A percentile compares a stretch with the other conserved stretches of the same genome.
phyloP scores from a whole-genome alignment of 2,888 invertebrate genomes.

The Meta bourneti region DNA sequence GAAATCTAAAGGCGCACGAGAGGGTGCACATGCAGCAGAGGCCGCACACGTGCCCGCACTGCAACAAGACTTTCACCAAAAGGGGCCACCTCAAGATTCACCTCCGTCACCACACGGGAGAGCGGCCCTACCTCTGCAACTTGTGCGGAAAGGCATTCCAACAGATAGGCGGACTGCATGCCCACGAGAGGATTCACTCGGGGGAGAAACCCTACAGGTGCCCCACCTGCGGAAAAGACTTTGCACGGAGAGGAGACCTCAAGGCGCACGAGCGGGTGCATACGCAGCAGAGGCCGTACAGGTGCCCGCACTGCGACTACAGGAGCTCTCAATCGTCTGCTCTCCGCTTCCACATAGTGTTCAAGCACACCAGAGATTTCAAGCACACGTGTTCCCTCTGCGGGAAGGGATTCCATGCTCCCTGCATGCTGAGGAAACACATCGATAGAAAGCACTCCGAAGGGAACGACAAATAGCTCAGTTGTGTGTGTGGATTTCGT shows the following conservation, averaged over 20 bases:
- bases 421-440: background rate
- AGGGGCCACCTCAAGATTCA: background rate
- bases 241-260: background rate
- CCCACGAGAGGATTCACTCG: constrained; percentile 3
- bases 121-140: constrained; percentile 7
- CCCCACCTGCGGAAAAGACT: constrained; percentile 23
- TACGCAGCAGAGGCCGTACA: constrained; percentile 42
- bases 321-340: background rate
- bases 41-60: constrained; percentile 34
- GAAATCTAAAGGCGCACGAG: background rate
- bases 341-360: background rate
- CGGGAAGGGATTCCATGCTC: constrained; percentile 15
- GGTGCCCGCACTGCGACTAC: constrained; percentile 21
- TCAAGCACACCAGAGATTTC: constrained; percentile 12
- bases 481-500: too few relatives aligned
- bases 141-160: constrained; percentile 30
- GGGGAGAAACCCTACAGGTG: constrained; percentile 39
- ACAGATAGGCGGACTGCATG: background rate
- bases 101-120: background rate
- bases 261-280: constrained; percentile 15
- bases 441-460: too few relatives aligned
- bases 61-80: constrained; percentile 22
- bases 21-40: constrained; percentile 34
- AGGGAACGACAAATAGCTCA: too few relatives aligned
- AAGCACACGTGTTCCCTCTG: constrained; percentile 6